phyloP scores from a whole-genome alignment of 2,888 invertebrate genomes.

The Hyalella azteca region DNA sequence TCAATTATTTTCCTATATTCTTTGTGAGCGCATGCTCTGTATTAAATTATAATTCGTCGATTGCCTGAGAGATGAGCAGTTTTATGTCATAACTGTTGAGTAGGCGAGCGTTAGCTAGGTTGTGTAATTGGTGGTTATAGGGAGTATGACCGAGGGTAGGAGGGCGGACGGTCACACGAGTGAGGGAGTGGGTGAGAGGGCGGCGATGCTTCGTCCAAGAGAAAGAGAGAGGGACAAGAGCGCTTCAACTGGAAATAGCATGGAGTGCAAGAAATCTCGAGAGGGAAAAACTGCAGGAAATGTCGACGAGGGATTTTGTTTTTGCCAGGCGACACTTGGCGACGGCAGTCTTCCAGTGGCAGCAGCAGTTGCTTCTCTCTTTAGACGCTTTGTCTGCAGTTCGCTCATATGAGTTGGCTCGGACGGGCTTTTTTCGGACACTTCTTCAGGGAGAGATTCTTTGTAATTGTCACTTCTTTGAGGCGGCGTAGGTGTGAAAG shows the following conservation, averaged over 20 bases:
- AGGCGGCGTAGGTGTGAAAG: constrained; percentile 36
- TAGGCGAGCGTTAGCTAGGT: constrained; percentile 6
- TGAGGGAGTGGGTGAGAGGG: constrained; percentile 32
- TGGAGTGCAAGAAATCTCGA: constrained; percentile 39
- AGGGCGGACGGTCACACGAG: constrained; percentile 2
- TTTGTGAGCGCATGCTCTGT: too few species aligned
- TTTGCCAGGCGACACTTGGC: constrained; percentile 36
- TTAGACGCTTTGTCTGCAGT: constrained; percentile 36
- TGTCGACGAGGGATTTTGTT: constrained; percentile 37
- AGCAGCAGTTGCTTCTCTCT: constrained; percentile 37
- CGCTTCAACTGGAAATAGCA: constrained; percentile 31
- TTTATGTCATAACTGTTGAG: too few species aligned
- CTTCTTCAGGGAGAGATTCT: constrained; percentile 24
- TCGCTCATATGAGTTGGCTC: constrained; percentile 36
- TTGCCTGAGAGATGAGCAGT: too few species aligned
- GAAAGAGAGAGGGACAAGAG: constrained; percentile 29
- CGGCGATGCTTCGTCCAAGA: constrained; percentile 10
- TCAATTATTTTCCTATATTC: too few species aligned
- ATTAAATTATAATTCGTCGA: too few species aligned
- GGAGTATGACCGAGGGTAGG: constrained; percentile 20
- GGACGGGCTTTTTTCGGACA: constrained; percentile 32
- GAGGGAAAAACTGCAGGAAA: constrained; percentile 35
- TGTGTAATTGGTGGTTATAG: constrained; percentile 25
- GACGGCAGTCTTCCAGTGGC: constrained; percentile 35
- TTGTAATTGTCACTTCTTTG: constrained; percentile 37